Evolutionary conservation across 2,113 vertebrate species (phyloP).

Genomic region (Hipposideros armiger): DNA sequence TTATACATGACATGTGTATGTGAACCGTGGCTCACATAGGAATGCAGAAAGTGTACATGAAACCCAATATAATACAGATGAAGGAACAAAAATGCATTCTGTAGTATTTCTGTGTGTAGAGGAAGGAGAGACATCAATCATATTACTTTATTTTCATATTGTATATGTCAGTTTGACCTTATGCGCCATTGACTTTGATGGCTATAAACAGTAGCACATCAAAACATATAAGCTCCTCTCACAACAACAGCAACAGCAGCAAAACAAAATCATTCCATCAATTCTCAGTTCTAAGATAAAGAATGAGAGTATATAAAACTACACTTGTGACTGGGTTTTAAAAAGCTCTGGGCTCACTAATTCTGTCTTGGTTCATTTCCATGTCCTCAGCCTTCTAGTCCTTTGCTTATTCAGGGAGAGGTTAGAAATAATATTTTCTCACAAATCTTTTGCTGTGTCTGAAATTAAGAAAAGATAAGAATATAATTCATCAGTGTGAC

Average conservation of each 20-base stretch:
- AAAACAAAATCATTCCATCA: background rate
- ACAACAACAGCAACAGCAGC: background rate
- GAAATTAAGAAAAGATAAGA: constrained; percentile 47
- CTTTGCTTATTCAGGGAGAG: constrained; percentile 7
- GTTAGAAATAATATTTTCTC: background rate
- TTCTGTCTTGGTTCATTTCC: constrained; percentile 1
- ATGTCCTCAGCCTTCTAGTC: background rate
- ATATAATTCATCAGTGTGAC: background rate
- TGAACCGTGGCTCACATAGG: background rate
- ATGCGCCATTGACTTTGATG: constrained; percentile 44
- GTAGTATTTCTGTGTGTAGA: background rate
- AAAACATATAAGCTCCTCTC: background rate
- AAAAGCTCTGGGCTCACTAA: constrained; percentile 41
- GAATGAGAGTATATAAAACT: constrained; percentile 44
- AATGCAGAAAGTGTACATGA: background rate
- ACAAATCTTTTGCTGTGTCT: background rate
- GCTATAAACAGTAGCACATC: background rate
- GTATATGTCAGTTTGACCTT: background rate
- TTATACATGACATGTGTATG: background rate
- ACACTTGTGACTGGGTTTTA: constrained; percentile 20
- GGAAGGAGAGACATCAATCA: background rate
- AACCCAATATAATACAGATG: background rate
- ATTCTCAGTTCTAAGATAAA: constrained; percentile 28
- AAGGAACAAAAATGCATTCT: background rate
- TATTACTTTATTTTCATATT: background rate